Percentiles rank a stretch among this genome's conserved stretches.
Evolutionary conservation across 2,888 invertebrate species (phyloP).

Genomic region (Acanthosepion lycidas): DNA sequence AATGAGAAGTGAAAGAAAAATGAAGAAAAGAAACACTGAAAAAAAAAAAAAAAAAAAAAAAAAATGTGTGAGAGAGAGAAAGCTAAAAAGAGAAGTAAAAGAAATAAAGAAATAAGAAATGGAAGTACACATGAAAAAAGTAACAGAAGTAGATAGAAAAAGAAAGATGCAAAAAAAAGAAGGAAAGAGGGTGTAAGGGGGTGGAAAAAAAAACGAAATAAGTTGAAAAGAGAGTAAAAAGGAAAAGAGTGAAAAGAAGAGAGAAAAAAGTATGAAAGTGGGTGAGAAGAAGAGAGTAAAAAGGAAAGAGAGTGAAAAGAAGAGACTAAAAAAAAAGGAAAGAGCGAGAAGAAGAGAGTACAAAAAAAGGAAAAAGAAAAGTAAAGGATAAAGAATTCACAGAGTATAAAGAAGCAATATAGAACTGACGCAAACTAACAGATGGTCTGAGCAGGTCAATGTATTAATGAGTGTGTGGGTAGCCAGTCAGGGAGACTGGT

Average conservation of each 20-base stretch:
- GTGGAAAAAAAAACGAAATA: too few relatives aligned
- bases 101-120: neutral
- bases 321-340: neutral
- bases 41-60: neutral
- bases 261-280: too few relatives aligned
- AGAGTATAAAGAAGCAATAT: neutral
- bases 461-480: neutral
- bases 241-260: neutral
- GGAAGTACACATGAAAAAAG: neutral
- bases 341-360: neutral
- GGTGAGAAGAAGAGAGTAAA: neutral
- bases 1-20: neutral
- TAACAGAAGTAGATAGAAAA: neutral
- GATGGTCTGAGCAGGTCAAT: slow-evolving; percentile 33
- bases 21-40: neutral
- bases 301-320: neutral
- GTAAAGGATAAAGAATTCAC: neutral
- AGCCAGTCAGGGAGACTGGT: neutral
- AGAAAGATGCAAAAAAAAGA: neutral
- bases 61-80: neutral
- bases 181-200: neutral
- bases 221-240: neutral
- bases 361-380: neutral
- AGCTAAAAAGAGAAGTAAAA: neutral
- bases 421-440: neutral